Percentiles rank a stretch among this genome's conserved stretches.
Conservation (phyloP, 2,113 vertebrate species). For the Malurus melanocephalus region DNA sequence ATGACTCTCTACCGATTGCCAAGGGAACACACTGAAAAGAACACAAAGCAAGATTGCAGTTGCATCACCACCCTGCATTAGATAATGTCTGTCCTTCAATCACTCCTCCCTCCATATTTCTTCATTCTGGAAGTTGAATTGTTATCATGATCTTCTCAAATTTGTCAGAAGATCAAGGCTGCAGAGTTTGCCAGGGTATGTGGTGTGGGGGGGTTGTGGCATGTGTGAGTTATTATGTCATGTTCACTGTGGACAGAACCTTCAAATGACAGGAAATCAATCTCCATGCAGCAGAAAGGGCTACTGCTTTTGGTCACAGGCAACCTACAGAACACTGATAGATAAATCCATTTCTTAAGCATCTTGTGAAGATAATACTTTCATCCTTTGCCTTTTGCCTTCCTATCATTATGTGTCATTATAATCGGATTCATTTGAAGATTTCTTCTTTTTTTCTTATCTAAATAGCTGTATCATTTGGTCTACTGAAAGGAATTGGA, state of each 20-base stretch:
- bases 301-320: not conserved
- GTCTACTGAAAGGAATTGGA: not conserved
- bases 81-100: not conserved
- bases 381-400: not conserved
- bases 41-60: not conserved
- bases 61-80: not conserved
- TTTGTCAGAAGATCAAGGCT: not conserved
- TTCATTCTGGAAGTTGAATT: not conserved
- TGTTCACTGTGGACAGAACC: not conserved
- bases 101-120: not conserved
- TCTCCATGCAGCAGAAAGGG: not conserved
- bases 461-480: not conserved
- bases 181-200: not conserved
- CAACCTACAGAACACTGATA: not conserved
- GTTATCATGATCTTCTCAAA: not conserved
- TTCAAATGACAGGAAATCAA: not conserved
- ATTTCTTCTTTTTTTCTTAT: not conserved
- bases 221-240: not conserved
- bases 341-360: not conserved
- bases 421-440: not conserved
- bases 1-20: not conserved
- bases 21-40: not conserved
- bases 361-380: not conserved
- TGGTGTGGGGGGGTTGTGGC: not conserved
- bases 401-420: not conserved